Evolutionary conservation across 1,140 invertebrate genomes (phyloP), one percentile per base, ranked within the genome.

Genomic region (Polypedilum vanderplanki): DNA sequence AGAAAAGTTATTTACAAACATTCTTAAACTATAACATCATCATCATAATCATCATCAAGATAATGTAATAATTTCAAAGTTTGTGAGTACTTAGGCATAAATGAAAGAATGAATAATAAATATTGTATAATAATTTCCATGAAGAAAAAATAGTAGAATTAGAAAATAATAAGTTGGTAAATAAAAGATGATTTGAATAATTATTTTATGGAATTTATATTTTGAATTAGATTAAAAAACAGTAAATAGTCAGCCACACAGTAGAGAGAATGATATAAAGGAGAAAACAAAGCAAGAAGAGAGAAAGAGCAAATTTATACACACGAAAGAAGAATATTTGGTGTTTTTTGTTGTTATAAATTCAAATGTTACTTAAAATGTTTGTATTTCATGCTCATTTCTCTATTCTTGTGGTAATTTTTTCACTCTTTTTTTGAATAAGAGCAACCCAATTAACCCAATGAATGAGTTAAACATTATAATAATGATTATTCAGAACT

Each of bases 141-240:
- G 24, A 33, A 33, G 24, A 57, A 12, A 57, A 57, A n/a, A 57
- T 12, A n/a, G 15, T 57, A 12, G 12, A 57, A 57, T 12, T 57
- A n/a, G n/a, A 57, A n/a, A 57, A 57, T 57, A 57, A 46, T 46
- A 46, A 46, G 41, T 46, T 46, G 41, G 41, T 46, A 46, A 46
- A 57, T 57, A 57, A 57, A 57, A 57, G 46, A 57, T 57, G 46
- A 57, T 57, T 57, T 57, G 46, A 57, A 57, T 57, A 57, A 57
- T 57, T 57, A 57, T 57, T 8, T 57, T 57, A 12, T 57, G 46
- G 46, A 57, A 57, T 33, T 33, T 33, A 33, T 57, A n/a, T 57
- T 57, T 57, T n/a, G 46, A 57, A 57, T 57, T 57, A 57, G 46
- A 57, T 57, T 57, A 57, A 15, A 57, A 57, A 57, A 57, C 46